Evolutionary conservation across 2,888 invertebrate genomes (phyloP).

Genomic region (Ectemnius lituratus): DNA sequence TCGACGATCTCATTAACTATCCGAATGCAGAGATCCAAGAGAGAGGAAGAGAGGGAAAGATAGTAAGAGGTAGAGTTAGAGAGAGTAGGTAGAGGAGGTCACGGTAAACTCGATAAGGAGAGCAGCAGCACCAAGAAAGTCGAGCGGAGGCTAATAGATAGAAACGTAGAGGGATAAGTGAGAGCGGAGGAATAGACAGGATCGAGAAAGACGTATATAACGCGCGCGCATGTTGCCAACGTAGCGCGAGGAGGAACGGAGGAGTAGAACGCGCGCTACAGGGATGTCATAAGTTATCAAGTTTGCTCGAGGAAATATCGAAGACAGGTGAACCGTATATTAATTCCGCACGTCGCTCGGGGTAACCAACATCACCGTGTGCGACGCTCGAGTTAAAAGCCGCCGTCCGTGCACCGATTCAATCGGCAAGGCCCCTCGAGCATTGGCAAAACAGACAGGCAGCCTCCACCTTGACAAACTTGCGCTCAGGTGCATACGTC

Average conservation of each 20-base stretch:
- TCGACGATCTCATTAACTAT: neutral
- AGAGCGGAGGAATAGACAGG: too few species aligned
- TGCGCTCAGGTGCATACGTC: slow-evolving; percentile 16
- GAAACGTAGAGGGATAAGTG: too few species aligned
- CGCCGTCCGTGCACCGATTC: slow-evolving; percentile 32
- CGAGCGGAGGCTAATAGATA: too few species aligned
- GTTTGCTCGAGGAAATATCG: slow-evolving; percentile 35
- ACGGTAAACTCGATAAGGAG: too few species aligned
- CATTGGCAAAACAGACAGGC: slow-evolving; percentile 39
- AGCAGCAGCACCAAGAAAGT: too few species aligned
- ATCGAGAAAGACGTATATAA: too few species aligned
- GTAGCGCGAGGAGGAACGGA: neutral
- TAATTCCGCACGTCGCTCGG: slow-evolving; percentile 31
- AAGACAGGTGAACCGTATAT: slow-evolving; percentile 35
- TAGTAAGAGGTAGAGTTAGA: neutral
- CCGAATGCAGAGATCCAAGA: neutral
- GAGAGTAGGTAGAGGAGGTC: too few species aligned
- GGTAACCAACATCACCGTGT: slow-evolving; percentile 21
- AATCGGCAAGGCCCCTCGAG: slow-evolving; percentile 43
- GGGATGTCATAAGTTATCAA: slow-evolving; percentile 28
- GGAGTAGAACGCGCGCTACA: neutral
- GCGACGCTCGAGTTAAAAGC: slow-evolving; percentile 35
- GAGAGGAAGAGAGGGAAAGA: neutral
- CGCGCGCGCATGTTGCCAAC: too few species aligned
- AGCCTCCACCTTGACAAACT: slow-evolving; percentile 40